phyloP scores from a whole-genome alignment of 2,797 vertebrate genomes.

The Mus spretus region DNA sequence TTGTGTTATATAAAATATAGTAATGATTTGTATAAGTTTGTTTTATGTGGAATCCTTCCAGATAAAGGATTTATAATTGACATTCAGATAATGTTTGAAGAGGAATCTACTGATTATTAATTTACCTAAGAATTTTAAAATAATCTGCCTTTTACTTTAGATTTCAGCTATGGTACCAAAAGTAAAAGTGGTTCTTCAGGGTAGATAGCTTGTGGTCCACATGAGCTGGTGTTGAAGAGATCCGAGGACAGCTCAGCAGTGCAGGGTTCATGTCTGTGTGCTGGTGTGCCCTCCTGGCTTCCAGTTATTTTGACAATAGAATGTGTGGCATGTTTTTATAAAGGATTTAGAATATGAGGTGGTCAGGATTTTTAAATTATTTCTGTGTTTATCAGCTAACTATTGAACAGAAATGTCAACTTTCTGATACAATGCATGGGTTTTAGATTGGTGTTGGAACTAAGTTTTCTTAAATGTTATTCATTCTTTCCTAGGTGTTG shows the following conservation, averaged over 20 bases:
- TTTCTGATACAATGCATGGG: not conserved
- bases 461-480: slow-evolving; percentile 7
- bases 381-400: not conserved
- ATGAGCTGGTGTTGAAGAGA: not conserved
- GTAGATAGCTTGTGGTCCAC: not conserved
- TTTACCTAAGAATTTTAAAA: slow-evolving; percentile 59
- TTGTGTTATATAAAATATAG: not conserved
- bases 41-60: not conserved
- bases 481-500: slow-evolving; percentile 91
- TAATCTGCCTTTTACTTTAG: not conserved
- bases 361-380: not conserved
- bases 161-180: not conserved
- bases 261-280: slow-evolving; percentile 17
- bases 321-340: not conserved
- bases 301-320: slow-evolving; percentile 1
- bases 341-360: not conserved
- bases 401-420: not conserved
- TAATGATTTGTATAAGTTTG: not conserved
- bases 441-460: not conserved
- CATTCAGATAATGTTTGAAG: not conserved
- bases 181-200: not conserved
- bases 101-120: not conserved
- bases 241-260: not conserved
- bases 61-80: not conserved
- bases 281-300: not conserved